phyloP scores from a whole-genome alignment of 2,797 vertebrate genomes.

The Epinephelus malabaricus region DNA sequence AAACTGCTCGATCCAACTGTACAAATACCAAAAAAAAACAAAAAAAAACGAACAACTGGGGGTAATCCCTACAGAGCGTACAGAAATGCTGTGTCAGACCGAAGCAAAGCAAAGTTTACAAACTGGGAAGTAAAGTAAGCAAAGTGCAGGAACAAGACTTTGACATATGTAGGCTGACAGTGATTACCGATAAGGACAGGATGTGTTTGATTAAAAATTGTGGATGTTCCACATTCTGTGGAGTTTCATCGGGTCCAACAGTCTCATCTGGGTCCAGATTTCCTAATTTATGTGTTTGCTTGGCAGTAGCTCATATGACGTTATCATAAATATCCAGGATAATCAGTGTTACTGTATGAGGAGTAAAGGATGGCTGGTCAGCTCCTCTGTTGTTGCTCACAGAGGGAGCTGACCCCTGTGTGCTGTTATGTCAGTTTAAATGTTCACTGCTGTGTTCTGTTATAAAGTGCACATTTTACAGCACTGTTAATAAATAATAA shows the following conservation, averaged over 20 bases:
- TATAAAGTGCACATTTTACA: neutral
- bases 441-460: neutral
- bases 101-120: conserved; percentile 11
- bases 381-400: no score
- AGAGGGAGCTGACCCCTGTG: neutral
- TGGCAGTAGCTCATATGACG: neutral
- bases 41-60: neutral
- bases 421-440: neutral
- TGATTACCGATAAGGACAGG: conserved; percentile 2
- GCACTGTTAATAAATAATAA: neutral
- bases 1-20: neutral
- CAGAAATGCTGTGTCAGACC: conserved; percentile 18
- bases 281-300: neutral
- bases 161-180: conserved; percentile 13
- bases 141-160: conserved; percentile 7
- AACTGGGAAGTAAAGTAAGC: neutral
- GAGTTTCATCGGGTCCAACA: neutral
- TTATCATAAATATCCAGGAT: neutral
- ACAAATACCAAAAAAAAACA: neutral
- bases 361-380: neutral
- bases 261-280: neutral
- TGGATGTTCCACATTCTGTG: neutral
- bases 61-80: neutral
- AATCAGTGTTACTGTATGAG: neutral
- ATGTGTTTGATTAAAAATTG: conserved; percentile 4